Base-by-base conservation (phyloP, 2,888 invertebrate genomes). In the Altica lythri region DNA sequence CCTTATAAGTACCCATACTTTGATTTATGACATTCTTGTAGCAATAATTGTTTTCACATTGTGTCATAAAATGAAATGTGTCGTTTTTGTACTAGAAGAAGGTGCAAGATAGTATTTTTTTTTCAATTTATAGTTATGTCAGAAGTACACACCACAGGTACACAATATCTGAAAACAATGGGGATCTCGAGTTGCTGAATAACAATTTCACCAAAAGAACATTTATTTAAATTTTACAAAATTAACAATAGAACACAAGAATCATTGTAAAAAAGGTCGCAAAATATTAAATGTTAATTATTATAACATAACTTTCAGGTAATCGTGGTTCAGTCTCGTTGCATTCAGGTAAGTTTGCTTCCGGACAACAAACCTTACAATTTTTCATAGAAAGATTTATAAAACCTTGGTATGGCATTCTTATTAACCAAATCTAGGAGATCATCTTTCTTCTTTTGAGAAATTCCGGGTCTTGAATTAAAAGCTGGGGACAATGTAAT, bases 361-460 rank as follows among this genome's bases (percentile, higher is more conserved):
- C 4, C 6, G 3, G 2, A 10, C 8, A 30, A 30, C 2, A 30
- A 30, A 30, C 6, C 2, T 35, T 35, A 35, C 16, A 16, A 35
- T n/a, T 35, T 35, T 16, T 13, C 9, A n/a, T 35, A 35, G 9
- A 35, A 35, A 9, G 30, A 30, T 10, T 35, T 35, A 35, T 16
- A 16, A 35, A 16, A 14, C 9, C 16, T 35, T 4, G 17, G 35
- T 6, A 35, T 35, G 17, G 13, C 14, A 16, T 16, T 35, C 17
- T 35, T 35, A 14, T 35, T 13, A 13, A 35, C 1, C 16, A 35
- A 35, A 14, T 35, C 35, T n/a, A 35, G 2, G 16, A 35, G 9
- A 16, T 16, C 35, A 13, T 35, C 9, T 16, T 35, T 35, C 16
- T 35, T 35, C n/a, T 47, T 32, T 44, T 38, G 37, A 3, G 17